These are phyloP conservation scores for Rotaria macrura DNA, from an alignment of 2,888 invertebrate species.

Conservation along the genomic window DNA sequence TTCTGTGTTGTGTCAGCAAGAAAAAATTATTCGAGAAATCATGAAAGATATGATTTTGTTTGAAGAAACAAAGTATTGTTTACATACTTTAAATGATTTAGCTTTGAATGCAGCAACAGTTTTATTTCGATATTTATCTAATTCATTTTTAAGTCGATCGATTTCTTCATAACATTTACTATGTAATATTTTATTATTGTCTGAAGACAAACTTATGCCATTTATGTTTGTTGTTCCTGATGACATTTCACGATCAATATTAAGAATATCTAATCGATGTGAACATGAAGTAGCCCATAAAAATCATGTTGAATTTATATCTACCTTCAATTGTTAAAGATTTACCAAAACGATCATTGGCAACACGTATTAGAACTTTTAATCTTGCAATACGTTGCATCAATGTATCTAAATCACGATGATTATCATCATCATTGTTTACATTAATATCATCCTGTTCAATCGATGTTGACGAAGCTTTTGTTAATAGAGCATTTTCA, in stretches of 20 bases:
- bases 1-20: too few species aligned
- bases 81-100: background rate
- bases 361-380: background rate
- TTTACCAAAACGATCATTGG: slow-evolving; percentile 11
- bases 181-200: background rate
- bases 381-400: background rate
- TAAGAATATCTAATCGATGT: slow-evolving; percentile 5
- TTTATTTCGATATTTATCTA: background rate
- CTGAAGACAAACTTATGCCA: background rate
- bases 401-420: background rate
- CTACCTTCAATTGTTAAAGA: slow-evolving; percentile 13
- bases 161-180: slow-evolving; percentile 18
- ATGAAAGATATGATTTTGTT: too few species aligned
- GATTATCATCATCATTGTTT: background rate
- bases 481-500: background rate
- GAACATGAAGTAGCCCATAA: too few species aligned
- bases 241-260: background rate
- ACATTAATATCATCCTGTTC: background rate
- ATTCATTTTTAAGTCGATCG: background rate
- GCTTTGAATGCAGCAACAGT: slow-evolving; percentile 14
- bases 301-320: background rate
- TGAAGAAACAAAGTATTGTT: too few species aligned
- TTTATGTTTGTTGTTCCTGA: background rate
- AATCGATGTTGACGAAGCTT: background rate
- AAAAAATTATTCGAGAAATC: too few species aligned